Percentiles rank a stretch among this genome's conserved stretches.
Conservation (phyloP, 2,113 vertebrate species). For the Phylloscopus whistleri region DNA sequence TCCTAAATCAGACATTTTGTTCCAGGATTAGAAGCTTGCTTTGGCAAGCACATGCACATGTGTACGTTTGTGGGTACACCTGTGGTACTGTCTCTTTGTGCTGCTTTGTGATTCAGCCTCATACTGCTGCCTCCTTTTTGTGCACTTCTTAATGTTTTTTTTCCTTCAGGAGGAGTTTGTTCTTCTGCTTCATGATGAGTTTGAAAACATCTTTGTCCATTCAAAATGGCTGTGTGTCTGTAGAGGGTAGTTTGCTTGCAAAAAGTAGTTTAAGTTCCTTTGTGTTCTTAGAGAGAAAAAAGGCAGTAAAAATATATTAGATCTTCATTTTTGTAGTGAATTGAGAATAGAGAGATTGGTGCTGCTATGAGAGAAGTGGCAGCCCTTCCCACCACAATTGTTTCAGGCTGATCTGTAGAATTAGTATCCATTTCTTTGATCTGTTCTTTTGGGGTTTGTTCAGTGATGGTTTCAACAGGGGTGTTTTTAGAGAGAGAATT, state of each 20-base stretch:
- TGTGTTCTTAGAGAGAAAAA: neutral
- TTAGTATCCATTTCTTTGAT: neutral
- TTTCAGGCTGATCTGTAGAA: neutral
- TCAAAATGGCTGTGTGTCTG: neutral
- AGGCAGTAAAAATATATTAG: neutral
- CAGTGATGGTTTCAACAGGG: neutral
- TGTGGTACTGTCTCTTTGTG: neutral
- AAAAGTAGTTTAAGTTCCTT: neutral
- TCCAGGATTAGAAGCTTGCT: neutral
- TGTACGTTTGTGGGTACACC: neutral
- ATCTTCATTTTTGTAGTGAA: neutral
- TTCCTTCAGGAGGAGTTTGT: neutral
- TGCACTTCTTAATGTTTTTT: neutral
- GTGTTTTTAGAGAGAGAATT: neutral
- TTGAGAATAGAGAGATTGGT: neutral
- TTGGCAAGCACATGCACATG: accelerated
- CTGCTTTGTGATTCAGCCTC: neutral
- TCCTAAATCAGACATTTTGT: neutral
- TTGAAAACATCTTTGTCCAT: neutral
- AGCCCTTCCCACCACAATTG: neutral
- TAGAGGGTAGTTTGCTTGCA: neutral
- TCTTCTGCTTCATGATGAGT: neutral
- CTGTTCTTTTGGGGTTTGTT: neutral
- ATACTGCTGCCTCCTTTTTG: neutral
- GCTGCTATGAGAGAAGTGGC: neutral